These are phyloP conservation scores for Meriones unguiculatus DNA, from an alignment of 2,113 vertebrate species.

Conservation along the genomic window DNA sequence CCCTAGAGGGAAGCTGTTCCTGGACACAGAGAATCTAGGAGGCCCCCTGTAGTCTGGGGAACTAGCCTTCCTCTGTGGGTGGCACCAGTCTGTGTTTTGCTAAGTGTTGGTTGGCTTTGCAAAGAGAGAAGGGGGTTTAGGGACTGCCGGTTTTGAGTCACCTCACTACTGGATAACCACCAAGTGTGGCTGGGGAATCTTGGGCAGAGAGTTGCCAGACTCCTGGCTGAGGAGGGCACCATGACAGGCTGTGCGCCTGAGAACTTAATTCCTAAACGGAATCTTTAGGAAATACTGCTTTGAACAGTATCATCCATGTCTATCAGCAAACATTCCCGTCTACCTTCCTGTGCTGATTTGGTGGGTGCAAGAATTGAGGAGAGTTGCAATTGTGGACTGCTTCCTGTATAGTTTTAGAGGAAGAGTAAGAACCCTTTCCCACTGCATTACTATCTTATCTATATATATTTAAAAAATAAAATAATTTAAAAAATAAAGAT, in stretches of 20 bases:
- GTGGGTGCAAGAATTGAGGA: not conserved
- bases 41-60: not conserved
- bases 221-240: not conserved
- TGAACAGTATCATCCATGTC: not conserved
- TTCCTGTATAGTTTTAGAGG: not conserved
- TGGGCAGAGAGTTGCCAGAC: not conserved
- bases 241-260: not conserved
- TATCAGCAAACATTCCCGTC: not conserved
- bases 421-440: not conserved
- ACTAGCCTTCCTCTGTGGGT: not conserved
- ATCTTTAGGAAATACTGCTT: not conserved
- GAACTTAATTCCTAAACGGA: not conserved
- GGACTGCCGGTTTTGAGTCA: slow-evolving; percentile 54
- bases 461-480: not conserved
- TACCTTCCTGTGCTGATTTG: not conserved
- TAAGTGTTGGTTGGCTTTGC: slow-evolving; percentile 22
- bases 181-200: slow-evolving; percentile 55
- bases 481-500: slow-evolving; percentile 27
- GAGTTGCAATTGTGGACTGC: accelerated
- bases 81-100: not conserved
- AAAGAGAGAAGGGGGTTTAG: slow-evolving; percentile 24
- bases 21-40: not conserved
- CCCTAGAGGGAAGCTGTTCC: not conserved
- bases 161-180: slow-evolving; percentile 53
- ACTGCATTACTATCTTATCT: not conserved